Conservation (phyloP, 2,888 invertebrate genomes). For the Cephus rjabovi region DNA sequence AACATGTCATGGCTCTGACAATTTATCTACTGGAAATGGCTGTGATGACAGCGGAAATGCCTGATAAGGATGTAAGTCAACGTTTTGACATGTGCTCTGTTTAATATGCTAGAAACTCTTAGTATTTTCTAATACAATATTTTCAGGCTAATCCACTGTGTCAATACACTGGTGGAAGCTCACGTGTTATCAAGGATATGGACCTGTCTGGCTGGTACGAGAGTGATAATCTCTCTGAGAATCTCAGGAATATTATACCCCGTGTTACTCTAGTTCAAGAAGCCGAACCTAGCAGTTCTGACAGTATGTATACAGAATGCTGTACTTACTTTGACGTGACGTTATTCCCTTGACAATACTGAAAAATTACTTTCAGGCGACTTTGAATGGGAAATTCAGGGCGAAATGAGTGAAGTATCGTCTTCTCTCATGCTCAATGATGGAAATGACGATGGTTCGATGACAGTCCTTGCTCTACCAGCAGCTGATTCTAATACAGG, state of each 20-base stretch:
- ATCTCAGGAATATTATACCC: conserved; percentile 78
- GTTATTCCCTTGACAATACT: conserved; percentile 5
- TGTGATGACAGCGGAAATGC: conserved; percentile 69
- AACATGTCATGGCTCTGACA: conserved; percentile 88
- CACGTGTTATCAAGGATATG: conserved; percentile 68
- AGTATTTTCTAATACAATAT: conserved; percentile 7
- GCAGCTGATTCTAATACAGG: conserved; percentile 39
- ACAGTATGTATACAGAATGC: conserved; percentile 68
- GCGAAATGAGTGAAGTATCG: conserved; percentile 66
- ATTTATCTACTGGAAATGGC: conserved; percentile 90
- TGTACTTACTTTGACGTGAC: background rate
- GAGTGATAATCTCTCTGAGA: conserved; percentile 80
- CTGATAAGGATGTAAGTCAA: conserved; percentile 63
- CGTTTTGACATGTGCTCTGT: background rate
- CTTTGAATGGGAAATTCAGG: conserved; percentile 80
- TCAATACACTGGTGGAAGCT: conserved; percentile 59
- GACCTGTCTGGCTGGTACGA: conserved; percentile 77
- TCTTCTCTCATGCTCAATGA: conserved; percentile 58
- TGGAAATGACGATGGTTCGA: conserved; percentile 45
- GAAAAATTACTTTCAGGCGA: conserved; percentile 68
- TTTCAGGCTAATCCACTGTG: conserved; percentile 68
- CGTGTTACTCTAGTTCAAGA: conserved; percentile 74
- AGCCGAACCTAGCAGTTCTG: conserved; percentile 71
- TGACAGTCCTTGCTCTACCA: conserved; percentile 49
- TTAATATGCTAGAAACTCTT: conserved; percentile 1